Base-by-base conservation (phyloP, 2,888 invertebrate genomes). In the Limnephilus marmoratus region DNA sequence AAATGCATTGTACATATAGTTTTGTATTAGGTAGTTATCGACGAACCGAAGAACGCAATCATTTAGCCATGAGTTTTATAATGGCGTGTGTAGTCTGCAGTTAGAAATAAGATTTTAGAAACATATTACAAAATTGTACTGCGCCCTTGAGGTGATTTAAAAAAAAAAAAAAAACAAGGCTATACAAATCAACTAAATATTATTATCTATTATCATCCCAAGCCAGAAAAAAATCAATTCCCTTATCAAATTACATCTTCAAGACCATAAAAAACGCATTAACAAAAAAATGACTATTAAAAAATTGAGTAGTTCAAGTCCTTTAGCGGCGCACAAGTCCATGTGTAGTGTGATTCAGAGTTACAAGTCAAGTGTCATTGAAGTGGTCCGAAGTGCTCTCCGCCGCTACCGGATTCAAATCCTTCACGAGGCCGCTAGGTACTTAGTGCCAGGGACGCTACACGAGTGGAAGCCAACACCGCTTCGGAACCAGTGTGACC, bases 361-460 rank as follows among this genome's bases (percentile, higher is more conserved):
- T 87, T 87, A 68, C 68, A 68, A 87, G 87, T 87, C 53, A 18
- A 53, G 87, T 34, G 87, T 68, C 53, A 31, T 31, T 53, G 88
- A 81, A 90, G 81, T 90, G 90, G 88, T 88, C 31, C 53, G 24
- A 41, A 88, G 88, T 37, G 88, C 15, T 49, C 90, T 37, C 41
- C 37, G 45, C 81, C 41, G 81, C 81, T 90, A 90, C 90, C 81
- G 90, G 81, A 90, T 90, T 90, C 90, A 81, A 37, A 87, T 87
- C 87, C 87, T 87, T 53, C 31, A 87, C 87, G 45, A 45, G 85
- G 45, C 85, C 53, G 53, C 53, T 53, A 18, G 53, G 49, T 49
- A 49, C 49, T 49, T 2, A 15, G 49, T 49, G 3, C 53, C 5
- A 53, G 53, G 53, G 34, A 83, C 9, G 83, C 11, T 37, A 83